Conservation (phyloP, 2,113 vertebrate genomes). For the Manacus vitellinus region DNA sequence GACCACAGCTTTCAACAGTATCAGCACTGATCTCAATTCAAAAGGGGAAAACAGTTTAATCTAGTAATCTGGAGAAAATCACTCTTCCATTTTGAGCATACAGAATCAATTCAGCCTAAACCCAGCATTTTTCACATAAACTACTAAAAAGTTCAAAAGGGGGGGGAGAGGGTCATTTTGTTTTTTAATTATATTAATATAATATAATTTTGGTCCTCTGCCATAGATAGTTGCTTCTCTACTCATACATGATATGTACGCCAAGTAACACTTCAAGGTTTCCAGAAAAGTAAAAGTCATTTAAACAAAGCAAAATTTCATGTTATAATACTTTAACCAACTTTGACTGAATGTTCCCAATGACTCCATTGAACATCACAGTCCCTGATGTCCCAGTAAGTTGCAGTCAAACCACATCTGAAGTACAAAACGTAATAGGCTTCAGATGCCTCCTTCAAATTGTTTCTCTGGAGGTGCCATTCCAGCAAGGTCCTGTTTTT, state of each 20-base stretch:
- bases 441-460: not conserved
- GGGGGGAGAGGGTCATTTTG: rapidly evolving
- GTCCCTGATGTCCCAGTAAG: rapidly evolving
- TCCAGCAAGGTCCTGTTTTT: not conserved
- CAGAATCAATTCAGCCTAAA: not conserved
- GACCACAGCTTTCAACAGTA: not conserved
- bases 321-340: not conserved
- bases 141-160: not conserved
- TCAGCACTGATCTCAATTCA: not conserved
- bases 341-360: not conserved
- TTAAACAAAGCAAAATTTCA: not conserved
- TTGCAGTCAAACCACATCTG: not conserved
- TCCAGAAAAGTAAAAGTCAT: not conserved
- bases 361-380: not conserved
- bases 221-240: not conserved
- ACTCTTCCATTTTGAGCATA: not conserved
- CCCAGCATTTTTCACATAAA: not conserved
- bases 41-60: not conserved
- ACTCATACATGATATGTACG: not conserved
- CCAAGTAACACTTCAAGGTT: not conserved
- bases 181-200: not conserved
- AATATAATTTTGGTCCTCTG: not conserved
- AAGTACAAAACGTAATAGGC: not conserved
- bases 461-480: not conserved
- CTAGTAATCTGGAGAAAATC: not conserved